Evolutionary conservation across 2,113 vertebrate species (phyloP).

Genomic region (Balaeniceps rex): DNA sequence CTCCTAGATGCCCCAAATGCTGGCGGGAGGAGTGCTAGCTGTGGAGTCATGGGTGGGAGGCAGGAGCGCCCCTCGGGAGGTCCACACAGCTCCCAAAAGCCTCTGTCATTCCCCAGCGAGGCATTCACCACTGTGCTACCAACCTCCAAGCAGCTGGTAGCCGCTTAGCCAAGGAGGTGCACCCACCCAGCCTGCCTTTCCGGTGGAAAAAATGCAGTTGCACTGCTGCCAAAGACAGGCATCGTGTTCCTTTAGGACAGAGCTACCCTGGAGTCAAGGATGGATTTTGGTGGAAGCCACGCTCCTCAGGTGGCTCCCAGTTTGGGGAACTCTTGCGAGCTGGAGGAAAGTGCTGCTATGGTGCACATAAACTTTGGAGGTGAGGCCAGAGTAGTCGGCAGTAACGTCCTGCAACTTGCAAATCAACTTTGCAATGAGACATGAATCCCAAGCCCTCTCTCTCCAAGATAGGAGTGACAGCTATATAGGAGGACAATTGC

Average conservation of each 20-base stretch:
- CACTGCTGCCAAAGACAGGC: not conserved
- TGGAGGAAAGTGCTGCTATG: not conserved
- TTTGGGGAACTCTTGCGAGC: not conserved
- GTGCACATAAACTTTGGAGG: not conserved
- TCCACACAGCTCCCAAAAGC: not conserved
- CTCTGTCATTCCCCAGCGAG: not conserved
- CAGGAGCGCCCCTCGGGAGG: accelerated
- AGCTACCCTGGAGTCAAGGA: not conserved
- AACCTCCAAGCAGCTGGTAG: not conserved
- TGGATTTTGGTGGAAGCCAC: not conserved
- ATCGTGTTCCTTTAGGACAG: not conserved
- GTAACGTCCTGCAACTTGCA: not conserved
- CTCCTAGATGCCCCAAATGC: not conserved
- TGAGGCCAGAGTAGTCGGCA: not conserved
- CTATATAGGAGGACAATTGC: not conserved
- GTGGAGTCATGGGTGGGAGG: not conserved
- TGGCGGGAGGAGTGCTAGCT: not conserved
- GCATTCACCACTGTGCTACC: not conserved
- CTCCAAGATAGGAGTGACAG: not conserved
- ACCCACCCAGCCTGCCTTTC: not conserved
- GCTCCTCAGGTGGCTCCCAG: not conserved
- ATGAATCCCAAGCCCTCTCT: not conserved
- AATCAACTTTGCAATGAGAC: not conserved
- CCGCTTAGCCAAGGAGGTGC: not conserved
- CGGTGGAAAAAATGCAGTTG: not conserved